Percentiles rank a stretch among this genome's conserved stretches.
These are phyloP conservation scores for Saguinus midas DNA, from an alignment of 2,113 vertebrate genomes.

Conservation along the genomic window DNA sequence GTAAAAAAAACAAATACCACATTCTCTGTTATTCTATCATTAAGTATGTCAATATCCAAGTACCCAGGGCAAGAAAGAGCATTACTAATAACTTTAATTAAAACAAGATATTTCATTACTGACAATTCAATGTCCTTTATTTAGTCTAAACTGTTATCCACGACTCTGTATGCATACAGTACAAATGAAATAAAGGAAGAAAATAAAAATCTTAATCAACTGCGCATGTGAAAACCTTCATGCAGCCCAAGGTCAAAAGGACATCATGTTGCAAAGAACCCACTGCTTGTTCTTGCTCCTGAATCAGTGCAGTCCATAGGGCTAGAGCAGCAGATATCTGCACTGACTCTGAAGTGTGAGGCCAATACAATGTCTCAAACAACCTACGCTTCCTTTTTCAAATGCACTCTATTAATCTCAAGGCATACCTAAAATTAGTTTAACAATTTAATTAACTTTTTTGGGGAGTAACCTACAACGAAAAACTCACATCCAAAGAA, in stretches of 20 bases:
- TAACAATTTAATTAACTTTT: conserved; percentile 79
- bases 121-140: conserved; percentile 49
- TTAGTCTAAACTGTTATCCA: conserved; percentile 32
- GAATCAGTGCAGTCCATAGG: not conserved
- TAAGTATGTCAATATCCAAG: conserved; percentile 32
- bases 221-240: not conserved
- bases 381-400: conserved; percentile 67
- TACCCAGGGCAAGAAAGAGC: conserved; percentile 5
- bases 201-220: conserved; percentile 34
- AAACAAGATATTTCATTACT: conserved; percentile 66
- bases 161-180: not conserved
- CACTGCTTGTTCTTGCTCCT: not conserved
- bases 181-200: conserved; percentile 19
- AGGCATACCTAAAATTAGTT: conserved; percentile 74
- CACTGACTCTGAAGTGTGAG: not conserved
- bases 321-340: not conserved
- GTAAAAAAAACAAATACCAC: not conserved
- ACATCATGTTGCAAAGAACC: conserved; percentile 2
- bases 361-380: conserved; percentile 12
- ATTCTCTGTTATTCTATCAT: conserved; percentile 27
- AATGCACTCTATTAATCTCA: conserved; percentile 69
- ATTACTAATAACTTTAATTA: conserved; percentile 73
- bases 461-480: conserved; percentile 76
- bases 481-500: conserved; percentile 78
- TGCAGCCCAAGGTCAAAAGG: conserved; percentile 54